These are phyloP conservation scores for Etheostoma perlongum DNA, from an alignment of 2,797 vertebrate species.

Conservation along the genomic window DNA sequence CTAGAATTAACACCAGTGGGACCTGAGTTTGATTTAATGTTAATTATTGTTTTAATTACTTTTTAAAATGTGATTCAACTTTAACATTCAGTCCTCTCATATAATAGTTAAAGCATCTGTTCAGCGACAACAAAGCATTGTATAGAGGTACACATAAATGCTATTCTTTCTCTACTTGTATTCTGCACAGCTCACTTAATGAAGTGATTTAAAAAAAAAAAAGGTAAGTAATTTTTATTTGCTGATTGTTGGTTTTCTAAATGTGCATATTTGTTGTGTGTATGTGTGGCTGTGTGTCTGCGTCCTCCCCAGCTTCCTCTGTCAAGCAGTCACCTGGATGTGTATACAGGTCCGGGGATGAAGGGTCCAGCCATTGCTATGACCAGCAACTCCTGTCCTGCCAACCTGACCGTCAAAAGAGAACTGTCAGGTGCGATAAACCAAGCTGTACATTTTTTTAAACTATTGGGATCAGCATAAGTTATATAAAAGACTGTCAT, in stretches of 20 bases:
- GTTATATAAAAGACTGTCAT: neutral
- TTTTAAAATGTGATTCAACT: neutral
- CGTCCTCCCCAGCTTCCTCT: conserved; percentile 89
- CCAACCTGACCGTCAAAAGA: conserved; percentile 94
- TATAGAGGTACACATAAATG: neutral
- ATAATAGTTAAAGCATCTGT: neutral
- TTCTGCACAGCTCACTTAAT: neutral
- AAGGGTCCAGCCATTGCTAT: conserved; percentile 91
- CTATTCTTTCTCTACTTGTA: neutral
- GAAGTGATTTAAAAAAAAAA: neutral
- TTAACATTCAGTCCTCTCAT: neutral
- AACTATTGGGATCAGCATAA: neutral
- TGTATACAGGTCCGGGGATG: conserved; percentile 93
- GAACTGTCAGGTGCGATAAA: conserved; percentile 90
- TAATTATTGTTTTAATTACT: neutral
- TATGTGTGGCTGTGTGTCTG: conserved; percentile 30
- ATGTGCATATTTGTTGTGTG: neutral
- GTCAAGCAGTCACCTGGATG: conserved; percentile 96
- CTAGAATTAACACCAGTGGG: conserved; percentile 3
- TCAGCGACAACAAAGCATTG: neutral
- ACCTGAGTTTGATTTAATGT: conserved; percentile 14
- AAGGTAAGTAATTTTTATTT: neutral
- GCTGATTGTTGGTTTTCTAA: conserved; percentile 4
- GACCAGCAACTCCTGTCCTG: conserved; percentile 98
- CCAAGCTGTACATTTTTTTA: neutral